Evolutionary conservation across 2,888 invertebrate genomes (phyloP).

Genomic region (Caenorhabditis sp.): DNA sequence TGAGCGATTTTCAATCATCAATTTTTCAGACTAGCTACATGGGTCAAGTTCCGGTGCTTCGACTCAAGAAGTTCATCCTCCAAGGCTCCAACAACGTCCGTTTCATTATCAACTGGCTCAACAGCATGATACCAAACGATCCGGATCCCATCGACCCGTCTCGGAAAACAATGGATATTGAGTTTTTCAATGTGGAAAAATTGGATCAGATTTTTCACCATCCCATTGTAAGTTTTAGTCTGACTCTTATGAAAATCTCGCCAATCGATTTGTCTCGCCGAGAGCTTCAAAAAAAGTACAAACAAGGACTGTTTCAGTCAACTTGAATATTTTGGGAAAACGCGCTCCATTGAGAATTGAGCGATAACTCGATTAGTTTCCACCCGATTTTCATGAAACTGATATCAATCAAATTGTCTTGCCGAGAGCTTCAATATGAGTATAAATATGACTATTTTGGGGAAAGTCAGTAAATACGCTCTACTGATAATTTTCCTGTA

Average conservation of each 20-base stretch:
- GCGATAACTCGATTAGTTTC: background rate
- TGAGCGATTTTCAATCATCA: too few relatives aligned
- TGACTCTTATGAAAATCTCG: too few relatives aligned
- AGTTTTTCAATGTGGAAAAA: constrained; percentile 31
- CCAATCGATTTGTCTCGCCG: too few relatives aligned
- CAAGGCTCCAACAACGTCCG: constrained; percentile 39
- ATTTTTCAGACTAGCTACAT: constrained; percentile 35
- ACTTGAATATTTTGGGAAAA: too few relatives aligned
- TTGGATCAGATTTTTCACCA: constrained; percentile 33
- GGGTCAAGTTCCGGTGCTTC: constrained; percentile 21
- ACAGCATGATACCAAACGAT: constrained; percentile 2
- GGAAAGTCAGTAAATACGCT: too few relatives aligned
- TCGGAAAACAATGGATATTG: constrained; percentile 30
- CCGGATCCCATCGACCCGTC: background rate
- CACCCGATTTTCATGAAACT: background rate
- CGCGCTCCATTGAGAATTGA: too few relatives aligned
- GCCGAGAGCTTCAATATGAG: too few relatives aligned
- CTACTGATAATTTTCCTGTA: too few relatives aligned
- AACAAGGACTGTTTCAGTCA: too few relatives aligned
- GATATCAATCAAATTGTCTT: too few relatives aligned
- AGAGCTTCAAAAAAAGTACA: too few relatives aligned
- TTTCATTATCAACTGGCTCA: constrained; percentile 25
- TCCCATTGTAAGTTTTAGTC: constrained; percentile 14
- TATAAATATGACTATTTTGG: too few relatives aligned
- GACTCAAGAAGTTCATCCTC: constrained; percentile 39